Base-by-base conservation (phyloP, 2,113 vertebrate genomes). In the Zapornia atra region DNA sequence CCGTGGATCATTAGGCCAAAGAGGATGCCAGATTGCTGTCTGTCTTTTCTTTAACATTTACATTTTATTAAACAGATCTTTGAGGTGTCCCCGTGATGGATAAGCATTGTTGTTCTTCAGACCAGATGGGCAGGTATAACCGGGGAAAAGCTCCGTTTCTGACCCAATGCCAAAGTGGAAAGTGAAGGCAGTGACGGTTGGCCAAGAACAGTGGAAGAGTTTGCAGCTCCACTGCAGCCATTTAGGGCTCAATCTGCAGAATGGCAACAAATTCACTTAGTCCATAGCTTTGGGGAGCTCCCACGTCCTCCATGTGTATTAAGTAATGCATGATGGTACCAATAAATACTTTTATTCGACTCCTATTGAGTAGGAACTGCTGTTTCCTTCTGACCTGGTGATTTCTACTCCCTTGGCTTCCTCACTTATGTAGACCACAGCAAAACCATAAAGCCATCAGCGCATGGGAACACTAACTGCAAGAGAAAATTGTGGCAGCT, bases 201-300 rank as follows among this genome's bases (percentile, higher is more conserved):
- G n/a, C 73, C 42, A 84, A 85, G 10, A 14, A 31, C 29, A 75
- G 33, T 86, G 36, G 54, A 69, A 82, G 17, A 82, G 16, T 70
- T 59, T 79, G 33, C 13, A 60, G 15, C 15, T 68, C 24, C 26
- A 10, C 18, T 46, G 33, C 13, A 73, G 22, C 12, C 2, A 1
- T 22, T 6, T 68, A 59, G 48, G 36, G 26, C 18, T 79, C 42
- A 63, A 8, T 42, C n/a, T 34, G 4, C 59, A 88, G 29, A 48
- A 42, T 54, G 16, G 24, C 17, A 89, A 21, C 6, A 77, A 12
- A 22, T 50, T 64, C 20, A 24, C 70, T 57, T 81, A 77, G 26
- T 26, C 40, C 0, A 0, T 11, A 79, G 15, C 29, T 66, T 53
- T 1, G 2, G 7, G 26, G 19, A 78, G 3, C 11, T 60, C 19